Percentiles rank a stretch among this genome's conserved stretches.
These are phyloP conservation scores for Limnodromus scolopaceus DNA, from an alignment of 2,797 vertebrate species.

Conservation along the genomic window DNA sequence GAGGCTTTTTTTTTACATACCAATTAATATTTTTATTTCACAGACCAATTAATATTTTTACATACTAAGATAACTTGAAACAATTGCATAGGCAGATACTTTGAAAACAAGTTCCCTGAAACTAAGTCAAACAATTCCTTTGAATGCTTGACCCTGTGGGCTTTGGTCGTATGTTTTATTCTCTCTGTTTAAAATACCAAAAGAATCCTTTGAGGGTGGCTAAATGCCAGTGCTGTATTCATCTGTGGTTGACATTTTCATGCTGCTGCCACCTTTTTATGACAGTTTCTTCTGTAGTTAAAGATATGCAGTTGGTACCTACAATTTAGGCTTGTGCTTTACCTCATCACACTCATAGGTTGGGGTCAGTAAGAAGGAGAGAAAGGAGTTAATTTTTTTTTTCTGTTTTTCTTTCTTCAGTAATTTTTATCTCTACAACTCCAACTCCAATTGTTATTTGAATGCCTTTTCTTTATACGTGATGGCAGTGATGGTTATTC, in stretches of 20 bases:
- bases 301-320: background rate
- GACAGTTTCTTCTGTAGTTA: background rate
- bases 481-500: background rate
- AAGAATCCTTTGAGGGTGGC: background rate
- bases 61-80: background rate
- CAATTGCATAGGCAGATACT: background rate
- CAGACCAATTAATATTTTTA: background rate
- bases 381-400: background rate
- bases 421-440: background rate
- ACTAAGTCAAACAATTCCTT: background rate
- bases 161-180: background rate
- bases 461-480: background rate
- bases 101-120: background rate
- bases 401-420: background rate
- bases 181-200: background rate
- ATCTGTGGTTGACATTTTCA: background rate
- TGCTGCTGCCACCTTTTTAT: background rate
- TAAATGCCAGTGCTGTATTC: background rate
- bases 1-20: background rate
- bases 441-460: background rate
- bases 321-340: background rate
- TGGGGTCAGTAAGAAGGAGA: background rate
- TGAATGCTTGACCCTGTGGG: background rate
- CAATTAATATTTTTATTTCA: background rate
- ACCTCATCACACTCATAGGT: background rate